A percentile compares a stretch with the other conserved stretches of the same genome.
phyloP scores from a whole-genome alignment of 2,888 invertebrate species.

The Pseudococcus longispinus region DNA sequence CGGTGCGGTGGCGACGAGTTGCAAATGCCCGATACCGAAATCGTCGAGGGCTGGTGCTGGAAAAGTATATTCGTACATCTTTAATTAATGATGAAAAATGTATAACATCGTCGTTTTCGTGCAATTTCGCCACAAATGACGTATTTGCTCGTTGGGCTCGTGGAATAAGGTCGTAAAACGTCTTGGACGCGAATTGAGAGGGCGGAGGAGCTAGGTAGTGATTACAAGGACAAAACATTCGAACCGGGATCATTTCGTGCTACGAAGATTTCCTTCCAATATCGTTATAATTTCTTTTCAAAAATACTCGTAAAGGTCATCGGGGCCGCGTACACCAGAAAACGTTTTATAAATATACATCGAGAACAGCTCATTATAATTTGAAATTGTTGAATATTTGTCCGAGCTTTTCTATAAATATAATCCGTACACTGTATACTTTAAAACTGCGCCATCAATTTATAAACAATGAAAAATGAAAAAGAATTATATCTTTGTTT shows the following conservation, averaged over 20 bases:
- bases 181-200: not conserved
- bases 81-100: constrained; percentile 22
- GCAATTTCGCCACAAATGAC: not conserved
- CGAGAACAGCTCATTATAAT: not conserved
- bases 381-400: not conserved
- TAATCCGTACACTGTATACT: not conserved
- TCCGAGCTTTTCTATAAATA: not conserved
- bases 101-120: not conserved
- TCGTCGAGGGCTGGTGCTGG: not conserved
- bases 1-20: not conserved
- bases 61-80: not conserved
- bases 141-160: not conserved
- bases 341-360: not conserved
- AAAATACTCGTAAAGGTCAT: not conserved
- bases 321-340: not conserved
- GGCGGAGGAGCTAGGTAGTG: not conserved
- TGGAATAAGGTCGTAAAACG: not conserved
- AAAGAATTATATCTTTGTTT: not conserved
- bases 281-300: not conserved
- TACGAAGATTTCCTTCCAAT: not conserved
- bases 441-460: not conserved
- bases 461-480: constrained; percentile 28
- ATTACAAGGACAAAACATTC: not conserved
- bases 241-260: not conserved
- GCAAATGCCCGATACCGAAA: not conserved